A percentile compares a stretch with the other conserved stretches of the same genome.
Evolutionary conservation across 2,113 vertebrate genomes (phyloP).

Genomic region (Panthera tigris): DNA sequence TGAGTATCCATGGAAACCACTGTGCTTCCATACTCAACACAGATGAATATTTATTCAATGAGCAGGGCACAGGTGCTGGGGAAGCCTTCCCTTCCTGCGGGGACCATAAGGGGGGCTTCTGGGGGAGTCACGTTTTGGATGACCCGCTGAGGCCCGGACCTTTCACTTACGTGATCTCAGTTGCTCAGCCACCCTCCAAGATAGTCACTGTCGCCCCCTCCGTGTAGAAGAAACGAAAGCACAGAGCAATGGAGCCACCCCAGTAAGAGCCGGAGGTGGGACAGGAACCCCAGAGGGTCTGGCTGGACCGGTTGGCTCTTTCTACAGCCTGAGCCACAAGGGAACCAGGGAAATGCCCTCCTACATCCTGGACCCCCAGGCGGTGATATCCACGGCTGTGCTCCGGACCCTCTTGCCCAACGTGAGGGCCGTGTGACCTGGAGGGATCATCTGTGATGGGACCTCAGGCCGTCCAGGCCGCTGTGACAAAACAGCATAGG

Average conservation of each 20-base stretch:
- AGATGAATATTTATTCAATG: slow-evolving; percentile 52
- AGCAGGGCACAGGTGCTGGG: background rate
- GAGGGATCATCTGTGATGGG: fast-evolving
- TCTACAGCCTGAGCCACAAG: fast-evolving
- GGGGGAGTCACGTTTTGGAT: background rate
- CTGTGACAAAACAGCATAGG: background rate
- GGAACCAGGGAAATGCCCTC: too few species aligned
- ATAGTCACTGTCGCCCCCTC: fast-evolving
- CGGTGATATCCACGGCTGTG: background rate
- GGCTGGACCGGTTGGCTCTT: too few species aligned
- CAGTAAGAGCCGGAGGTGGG: fast-evolving
- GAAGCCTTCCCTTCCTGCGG: background rate
- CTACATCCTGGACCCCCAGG: background rate
- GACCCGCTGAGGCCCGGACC: background rate
- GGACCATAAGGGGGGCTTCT: fast-evolving
- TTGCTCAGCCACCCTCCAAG: fast-evolving
- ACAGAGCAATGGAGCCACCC: fast-evolving
- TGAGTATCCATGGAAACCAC: slow-evolving; percentile 66
- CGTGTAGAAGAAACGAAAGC: fast-evolving
- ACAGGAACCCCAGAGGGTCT: fast-evolving
- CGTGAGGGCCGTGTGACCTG: fast-evolving
- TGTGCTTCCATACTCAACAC: background rate
- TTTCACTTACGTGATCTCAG: fast-evolving
- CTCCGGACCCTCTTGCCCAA: background rate
- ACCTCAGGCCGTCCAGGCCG: background rate